Evolutionary conservation across 2,888 invertebrate species (phyloP).

Genomic region (Drosophila bunnanda): DNA sequence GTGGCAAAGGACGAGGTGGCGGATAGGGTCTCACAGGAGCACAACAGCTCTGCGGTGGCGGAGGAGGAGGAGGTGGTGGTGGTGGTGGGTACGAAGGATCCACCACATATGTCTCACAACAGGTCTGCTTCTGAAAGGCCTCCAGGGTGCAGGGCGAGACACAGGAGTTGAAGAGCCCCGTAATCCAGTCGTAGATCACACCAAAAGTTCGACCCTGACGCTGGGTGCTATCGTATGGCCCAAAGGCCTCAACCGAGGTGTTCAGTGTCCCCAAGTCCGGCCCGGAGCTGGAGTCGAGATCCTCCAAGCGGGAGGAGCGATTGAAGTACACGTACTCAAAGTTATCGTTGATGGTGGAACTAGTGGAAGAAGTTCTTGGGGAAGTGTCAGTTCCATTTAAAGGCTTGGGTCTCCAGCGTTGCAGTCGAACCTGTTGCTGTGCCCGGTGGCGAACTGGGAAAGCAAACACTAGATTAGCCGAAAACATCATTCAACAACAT

Average conservation of each 20-base stretch:
- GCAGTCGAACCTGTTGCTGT: slow-evolving; percentile 54
- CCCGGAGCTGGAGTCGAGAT: slow-evolving; percentile 24
- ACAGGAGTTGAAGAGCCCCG: slow-evolving; percentile 61
- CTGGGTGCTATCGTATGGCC: slow-evolving; percentile 59
- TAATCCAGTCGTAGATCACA: slow-evolving; percentile 68
- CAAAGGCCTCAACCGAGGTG: slow-evolving; percentile 71
- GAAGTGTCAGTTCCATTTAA: slow-evolving; percentile 23
- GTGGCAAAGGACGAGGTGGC: slow-evolving; percentile 13
- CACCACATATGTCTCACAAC: slow-evolving; percentile 64
- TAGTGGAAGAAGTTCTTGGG: background rate
- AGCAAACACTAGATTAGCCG: too few species aligned
- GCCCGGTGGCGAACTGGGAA: slow-evolving; percentile 49
- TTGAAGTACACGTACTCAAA: slow-evolving; percentile 52
- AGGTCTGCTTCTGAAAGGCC: slow-evolving; percentile 72
- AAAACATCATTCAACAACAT: background rate
- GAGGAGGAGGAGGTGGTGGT: slow-evolving; percentile 44
- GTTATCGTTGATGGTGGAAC: slow-evolving; percentile 27
- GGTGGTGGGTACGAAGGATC: slow-evolving; percentile 47
- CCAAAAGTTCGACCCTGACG: slow-evolving; percentile 73
- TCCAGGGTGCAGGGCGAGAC: slow-evolving; percentile 75
- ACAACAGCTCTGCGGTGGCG: slow-evolving; percentile 44
- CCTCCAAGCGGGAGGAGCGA: slow-evolving; percentile 57
- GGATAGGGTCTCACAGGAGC: slow-evolving; percentile 11
- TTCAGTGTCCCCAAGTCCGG: slow-evolving; percentile 31
- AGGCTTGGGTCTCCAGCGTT: slow-evolving; percentile 46